phyloP scores from a whole-genome alignment of 2,113 vertebrate species.

The Callithrix jacchus region DNA sequence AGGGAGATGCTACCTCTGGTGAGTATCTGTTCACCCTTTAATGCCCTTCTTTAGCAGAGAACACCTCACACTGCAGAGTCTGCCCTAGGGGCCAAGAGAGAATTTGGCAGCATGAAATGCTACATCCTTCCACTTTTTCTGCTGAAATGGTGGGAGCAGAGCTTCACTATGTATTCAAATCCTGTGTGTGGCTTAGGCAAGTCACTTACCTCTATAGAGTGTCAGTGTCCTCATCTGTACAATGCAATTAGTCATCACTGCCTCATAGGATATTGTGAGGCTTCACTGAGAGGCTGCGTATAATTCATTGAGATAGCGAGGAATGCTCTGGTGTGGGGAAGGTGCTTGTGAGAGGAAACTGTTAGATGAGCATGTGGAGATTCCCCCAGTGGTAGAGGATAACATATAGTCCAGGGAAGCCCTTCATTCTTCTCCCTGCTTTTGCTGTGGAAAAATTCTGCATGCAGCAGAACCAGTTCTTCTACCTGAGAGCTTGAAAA shows the following conservation, averaged over 20 bases:
- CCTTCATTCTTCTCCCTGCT: background rate
- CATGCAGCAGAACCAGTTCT: slow-evolving; percentile 48
- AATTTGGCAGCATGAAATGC: background rate
- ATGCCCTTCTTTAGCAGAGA: background rate
- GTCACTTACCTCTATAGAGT: background rate
- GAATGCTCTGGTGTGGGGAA: background rate
- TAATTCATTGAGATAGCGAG: background rate
- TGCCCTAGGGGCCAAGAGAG: background rate
- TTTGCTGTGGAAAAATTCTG: background rate
- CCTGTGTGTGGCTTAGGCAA: background rate
- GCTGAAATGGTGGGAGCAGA: background rate
- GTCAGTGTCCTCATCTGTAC: background rate
- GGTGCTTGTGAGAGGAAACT: background rate
- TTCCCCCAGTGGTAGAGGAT: background rate
- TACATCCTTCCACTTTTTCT: background rate
- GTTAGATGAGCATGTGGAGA: background rate
- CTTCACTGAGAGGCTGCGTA: background rate
- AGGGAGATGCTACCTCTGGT: background rate
- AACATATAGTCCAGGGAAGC: background rate
- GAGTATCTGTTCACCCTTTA: background rate
- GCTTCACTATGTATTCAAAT: background rate
- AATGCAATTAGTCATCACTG: background rate
- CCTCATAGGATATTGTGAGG: background rate
- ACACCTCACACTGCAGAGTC: background rate
- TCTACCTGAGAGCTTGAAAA: background rate